Conservation (phyloP, 2,888 invertebrate genomes). For the Aricia artaxerxes region DNA sequence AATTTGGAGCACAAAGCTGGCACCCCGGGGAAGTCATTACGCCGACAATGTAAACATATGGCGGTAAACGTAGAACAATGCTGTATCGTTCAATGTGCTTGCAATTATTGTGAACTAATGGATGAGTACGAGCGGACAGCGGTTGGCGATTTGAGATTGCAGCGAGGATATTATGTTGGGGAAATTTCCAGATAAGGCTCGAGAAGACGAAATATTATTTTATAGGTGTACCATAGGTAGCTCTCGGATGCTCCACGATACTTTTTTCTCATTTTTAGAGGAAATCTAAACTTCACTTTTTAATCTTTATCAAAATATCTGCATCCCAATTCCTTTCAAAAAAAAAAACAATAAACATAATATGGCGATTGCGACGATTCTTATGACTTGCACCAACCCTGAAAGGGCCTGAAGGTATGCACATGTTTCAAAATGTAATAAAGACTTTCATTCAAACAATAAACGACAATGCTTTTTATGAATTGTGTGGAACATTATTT, state of each 20-base stretch:
- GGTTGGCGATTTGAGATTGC: conserved; percentile 31
- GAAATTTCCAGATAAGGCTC: too few species aligned
- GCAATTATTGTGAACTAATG: conserved; percentile 61
- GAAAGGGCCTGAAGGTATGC: conserved; percentile 59
- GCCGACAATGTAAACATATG: conserved; percentile 63
- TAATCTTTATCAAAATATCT: background rate
- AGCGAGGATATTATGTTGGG: background rate
- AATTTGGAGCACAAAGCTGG: conserved; percentile 44
- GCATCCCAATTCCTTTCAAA: background rate
- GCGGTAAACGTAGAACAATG: conserved; percentile 54
- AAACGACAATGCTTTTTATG: conserved; percentile 37
- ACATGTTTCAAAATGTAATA: conserved; percentile 55
- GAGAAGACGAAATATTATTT: too few species aligned
- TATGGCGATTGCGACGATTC: background rate
- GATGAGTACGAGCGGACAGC: conserved; percentile 41
- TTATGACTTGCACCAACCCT: conserved; percentile 42
- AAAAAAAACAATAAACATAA: background rate
- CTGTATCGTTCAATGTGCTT: conserved; percentile 61
- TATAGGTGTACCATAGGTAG: background rate
- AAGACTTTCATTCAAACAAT: conserved; percentile 40
- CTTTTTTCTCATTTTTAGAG: background rate
- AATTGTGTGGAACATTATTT: conserved; percentile 33
- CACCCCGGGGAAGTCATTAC: conserved; percentile 55
- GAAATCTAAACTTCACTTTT: background rate
- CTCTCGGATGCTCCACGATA: background rate